Evolutionary conservation across 2,888 invertebrate species (phyloP), one percentile per base, ranked within the genome.

Genomic region (Laothoe populi): DNA sequence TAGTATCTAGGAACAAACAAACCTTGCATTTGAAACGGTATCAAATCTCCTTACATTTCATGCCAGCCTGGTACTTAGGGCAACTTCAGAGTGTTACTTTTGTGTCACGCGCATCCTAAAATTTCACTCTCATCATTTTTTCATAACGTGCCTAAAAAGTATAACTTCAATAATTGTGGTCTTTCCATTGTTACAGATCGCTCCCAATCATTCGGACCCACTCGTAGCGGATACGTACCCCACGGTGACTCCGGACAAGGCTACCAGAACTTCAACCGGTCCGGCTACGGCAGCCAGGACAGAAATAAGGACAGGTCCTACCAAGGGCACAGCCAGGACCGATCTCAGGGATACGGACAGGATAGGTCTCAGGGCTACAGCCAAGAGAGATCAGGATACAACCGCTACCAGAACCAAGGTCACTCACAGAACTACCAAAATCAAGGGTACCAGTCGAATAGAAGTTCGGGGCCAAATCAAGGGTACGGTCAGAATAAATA

Each of bases 161-260:
- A n/a, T n/a, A n/a, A n/a, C n/a, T n/a, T n/a, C n/a, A n/a, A 38
- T n/a, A 48, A 38, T 21, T 1, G 42, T 42, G 21, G 46, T 42
- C 19, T 42, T 26, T 31, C 48, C 21, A 40, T 89, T 90, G 85
- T 87, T 85, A 0, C 87, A 92, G 92, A 81, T 74, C 89, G 88
- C 0, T 86, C 89, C 11, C 83, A 86, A 0, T 84, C 87, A 0
- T 88, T 70, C 70, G 91, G 92, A 0, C 92, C 92, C 0, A 79
- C 82, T 16, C 84, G 90, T 11, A 77, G 86, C 44, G 89, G 89
- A 31, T 92, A 90, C 75, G 81, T 84, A 11, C 79, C 86, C 0
- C 71, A 74, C 2, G 69, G 74, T 58, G 70, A 70, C 3, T 16
- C 35, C 61, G 66, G 73, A 58, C 68, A 65, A 11, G 59, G 64